A percentile compares a stretch with the other conserved stretches of the same genome.
Conservation (phyloP, 1,140 invertebrate genomes). For the Agraylea sexmaculata region DNA sequence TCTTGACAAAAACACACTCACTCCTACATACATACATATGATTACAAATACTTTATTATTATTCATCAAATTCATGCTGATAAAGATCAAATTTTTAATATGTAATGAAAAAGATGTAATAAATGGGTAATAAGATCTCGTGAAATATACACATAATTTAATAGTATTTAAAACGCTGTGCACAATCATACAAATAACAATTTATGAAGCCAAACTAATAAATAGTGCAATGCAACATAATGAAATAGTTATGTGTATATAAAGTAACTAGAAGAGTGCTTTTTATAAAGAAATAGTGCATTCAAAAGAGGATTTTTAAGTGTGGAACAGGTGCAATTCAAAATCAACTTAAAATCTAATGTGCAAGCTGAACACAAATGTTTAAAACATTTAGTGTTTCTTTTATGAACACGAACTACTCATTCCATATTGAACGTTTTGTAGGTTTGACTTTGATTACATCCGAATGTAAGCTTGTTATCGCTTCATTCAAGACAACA, state of each 20-base stretch:
- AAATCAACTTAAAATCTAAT: constrained; percentile 2
- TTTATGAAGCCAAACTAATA: not conserved
- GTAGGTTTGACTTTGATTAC: constrained; percentile 17
- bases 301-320: not conserved
- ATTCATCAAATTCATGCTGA: no score
- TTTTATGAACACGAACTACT: constrained; percentile 20
- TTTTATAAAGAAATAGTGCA: not conserved
- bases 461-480: constrained; percentile 1
- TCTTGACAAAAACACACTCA: no score
- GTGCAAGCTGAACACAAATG: constrained; percentile 10
- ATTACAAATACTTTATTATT: no score
- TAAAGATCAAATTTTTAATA: no score
- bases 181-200: not conserved
- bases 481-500: not conserved
- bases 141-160: no score
- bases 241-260: not conserved
- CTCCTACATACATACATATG: no score
- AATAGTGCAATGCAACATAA: not conserved
- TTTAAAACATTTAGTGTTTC: constrained; percentile 5
- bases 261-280: not conserved
- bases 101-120: no score
- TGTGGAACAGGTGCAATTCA: no score
- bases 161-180: no score
- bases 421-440: constrained; percentile 22
- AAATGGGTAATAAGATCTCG: no score